A percentile compares a stretch with the other conserved stretches of the same genome.
Evolutionary conservation across 2,888 invertebrate species (phyloP).

Genomic region (Acronicta leporina): DNA sequence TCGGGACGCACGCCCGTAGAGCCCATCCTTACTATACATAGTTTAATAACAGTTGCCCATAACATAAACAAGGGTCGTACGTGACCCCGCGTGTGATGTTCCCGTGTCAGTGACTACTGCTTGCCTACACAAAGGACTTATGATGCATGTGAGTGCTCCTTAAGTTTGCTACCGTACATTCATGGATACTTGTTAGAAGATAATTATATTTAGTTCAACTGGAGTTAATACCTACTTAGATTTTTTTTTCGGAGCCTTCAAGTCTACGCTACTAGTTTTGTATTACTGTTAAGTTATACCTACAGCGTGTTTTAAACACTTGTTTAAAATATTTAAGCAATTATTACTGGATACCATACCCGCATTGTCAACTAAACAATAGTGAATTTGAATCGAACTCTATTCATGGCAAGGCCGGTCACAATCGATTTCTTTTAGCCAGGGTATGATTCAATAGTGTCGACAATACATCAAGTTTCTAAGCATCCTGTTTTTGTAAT

Average conservation of each 20-base stretch:
- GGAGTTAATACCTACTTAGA: too few relatives aligned
- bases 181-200: conserved; percentile 17
- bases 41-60: conserved; percentile 47
- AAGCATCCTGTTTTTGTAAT: conserved; percentile 67
- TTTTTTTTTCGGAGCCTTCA: too few relatives aligned
- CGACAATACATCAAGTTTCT: conserved; percentile 59
- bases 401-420: conserved; percentile 59
- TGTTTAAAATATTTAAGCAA: conserved; percentile 24
- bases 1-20: conserved; percentile 65
- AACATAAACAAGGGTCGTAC: conserved; percentile 72
- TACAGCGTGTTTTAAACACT: conserved; percentile 6
- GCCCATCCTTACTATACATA: conserved; percentile 15
- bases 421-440: conserved; percentile 60
- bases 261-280: neutral
- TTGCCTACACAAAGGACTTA: conserved; percentile 68
- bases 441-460: conserved; percentile 51
- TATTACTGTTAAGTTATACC: neutral
- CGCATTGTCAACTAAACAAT: conserved; percentile 59
- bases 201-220: neutral
- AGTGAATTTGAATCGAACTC: conserved; percentile 49
- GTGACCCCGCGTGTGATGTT: conserved; percentile 78
- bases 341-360: conserved; percentile 20
- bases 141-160: conserved; percentile 84
- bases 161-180: conserved; percentile 37
- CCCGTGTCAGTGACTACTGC: conserved; percentile 75